These are phyloP conservation scores for Argyresthia albistria DNA, from an alignment of 2,888 invertebrate species.

Conservation along the genomic window DNA sequence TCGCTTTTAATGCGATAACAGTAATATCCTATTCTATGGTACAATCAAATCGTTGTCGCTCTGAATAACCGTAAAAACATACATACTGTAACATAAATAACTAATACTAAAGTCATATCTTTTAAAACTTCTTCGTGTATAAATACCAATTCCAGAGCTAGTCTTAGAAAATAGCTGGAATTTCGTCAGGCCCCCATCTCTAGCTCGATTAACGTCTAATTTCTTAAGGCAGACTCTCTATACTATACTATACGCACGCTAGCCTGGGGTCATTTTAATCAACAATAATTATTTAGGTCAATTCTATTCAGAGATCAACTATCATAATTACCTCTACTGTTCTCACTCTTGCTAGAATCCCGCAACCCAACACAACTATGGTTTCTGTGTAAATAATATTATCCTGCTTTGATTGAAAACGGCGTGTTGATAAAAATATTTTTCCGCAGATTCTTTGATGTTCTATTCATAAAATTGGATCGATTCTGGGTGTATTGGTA, in stretches of 20 bases:
- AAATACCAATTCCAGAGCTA: too few relatives aligned
- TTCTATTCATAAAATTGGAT: neutral
- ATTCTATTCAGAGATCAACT: conserved; percentile 24
- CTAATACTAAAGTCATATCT: too few relatives aligned
- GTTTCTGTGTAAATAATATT: neutral
- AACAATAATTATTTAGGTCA: conserved; percentile 40
- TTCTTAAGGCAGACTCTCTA: conserved; percentile 43
- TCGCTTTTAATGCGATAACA: conserved; percentile 12
- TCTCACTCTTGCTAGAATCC: neutral
- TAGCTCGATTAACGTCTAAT: conserved; percentile 61
- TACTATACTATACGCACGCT: conserved; percentile 37
- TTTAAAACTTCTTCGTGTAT: too few relatives aligned
- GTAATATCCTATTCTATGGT: conserved; percentile 9
- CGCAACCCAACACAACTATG: neutral
- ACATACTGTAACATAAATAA: too few relatives aligned
- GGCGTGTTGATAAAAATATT: neutral
- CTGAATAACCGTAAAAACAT: neutral
- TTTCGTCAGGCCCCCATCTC: conserved; percentile 11
- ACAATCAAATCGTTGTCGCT: neutral
- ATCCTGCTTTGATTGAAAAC: neutral
- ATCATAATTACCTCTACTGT: neutral
- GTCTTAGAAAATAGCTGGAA: too few relatives aligned
- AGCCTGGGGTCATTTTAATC: conserved; percentile 42
- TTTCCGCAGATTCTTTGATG: neutral
- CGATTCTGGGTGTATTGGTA: too few relatives aligned